A percentile compares a stretch with the other conserved stretches of the same genome.
Conservation (phyloP, 2,797 vertebrate genomes). For the Sebastes minor region DNA sequence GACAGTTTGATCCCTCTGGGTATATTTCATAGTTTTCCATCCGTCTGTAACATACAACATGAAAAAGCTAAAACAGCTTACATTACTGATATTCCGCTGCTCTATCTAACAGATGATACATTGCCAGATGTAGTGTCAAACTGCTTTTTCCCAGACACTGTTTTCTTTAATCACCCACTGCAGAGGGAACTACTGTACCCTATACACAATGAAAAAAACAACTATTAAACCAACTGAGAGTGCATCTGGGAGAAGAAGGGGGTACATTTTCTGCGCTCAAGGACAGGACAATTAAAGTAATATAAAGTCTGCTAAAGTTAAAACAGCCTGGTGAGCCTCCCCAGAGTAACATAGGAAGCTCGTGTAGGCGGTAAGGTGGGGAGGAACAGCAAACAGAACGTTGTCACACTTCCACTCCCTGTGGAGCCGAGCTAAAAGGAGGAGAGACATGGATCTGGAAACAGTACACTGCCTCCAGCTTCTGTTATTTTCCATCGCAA, state of each 20-base stretch:
- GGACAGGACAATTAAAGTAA: constrained; percentile 80
- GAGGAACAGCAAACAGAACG: constrained; percentile 73
- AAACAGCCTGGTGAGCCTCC: constrained; percentile 69
- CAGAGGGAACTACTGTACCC: constrained; percentile 37
- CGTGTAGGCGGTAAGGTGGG: constrained; percentile 69
- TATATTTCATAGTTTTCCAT: constrained; percentile 9
- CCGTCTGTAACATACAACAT: background rate
- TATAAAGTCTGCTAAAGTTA: constrained; percentile 78
- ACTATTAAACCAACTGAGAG: constrained; percentile 65
- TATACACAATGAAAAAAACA: constrained; percentile 34
- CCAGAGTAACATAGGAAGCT: constrained; percentile 68
- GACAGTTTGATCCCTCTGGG: background rate
- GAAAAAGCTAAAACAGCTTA: constrained; percentile 16
- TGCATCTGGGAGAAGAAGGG: constrained; percentile 65
- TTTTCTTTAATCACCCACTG: constrained; percentile 61
- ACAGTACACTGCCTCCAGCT: constrained; percentile 70
- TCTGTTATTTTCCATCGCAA: constrained; percentile 48
- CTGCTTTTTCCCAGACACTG: constrained; percentile 22
- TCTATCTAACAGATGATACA: constrained; percentile 35
- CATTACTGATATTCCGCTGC: constrained; percentile 24
- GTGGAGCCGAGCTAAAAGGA: constrained; percentile 63
- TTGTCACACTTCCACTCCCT: constrained; percentile 74
- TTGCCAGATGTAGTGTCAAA: constrained; percentile 40
- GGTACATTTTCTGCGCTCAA: constrained; percentile 59
- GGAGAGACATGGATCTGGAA: constrained; percentile 66